A percentile compares a stretch with the other conserved stretches of the same genome.
Conservation (phyloP, 2,888 invertebrate species). For the Apamea sordens region DNA sequence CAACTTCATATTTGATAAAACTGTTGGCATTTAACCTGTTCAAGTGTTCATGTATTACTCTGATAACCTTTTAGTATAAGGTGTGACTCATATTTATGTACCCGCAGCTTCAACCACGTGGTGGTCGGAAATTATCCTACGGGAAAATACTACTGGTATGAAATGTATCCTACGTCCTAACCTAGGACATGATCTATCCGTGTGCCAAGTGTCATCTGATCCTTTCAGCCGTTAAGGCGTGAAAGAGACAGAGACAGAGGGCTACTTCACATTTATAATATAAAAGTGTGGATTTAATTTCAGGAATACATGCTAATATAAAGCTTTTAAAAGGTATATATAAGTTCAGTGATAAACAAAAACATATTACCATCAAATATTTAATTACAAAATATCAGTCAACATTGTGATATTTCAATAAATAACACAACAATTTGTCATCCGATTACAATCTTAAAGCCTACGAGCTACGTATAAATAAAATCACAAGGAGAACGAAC, state of each 20-base stretch:
- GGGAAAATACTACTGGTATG: not conserved
- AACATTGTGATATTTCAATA: constrained; percentile 72
- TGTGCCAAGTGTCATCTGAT: not conserved
- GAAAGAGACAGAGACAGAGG: not conserved
- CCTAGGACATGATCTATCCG: not conserved
- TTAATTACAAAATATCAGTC: constrained; percentile 79
- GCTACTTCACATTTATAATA: not conserved
- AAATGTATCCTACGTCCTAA: not conserved
- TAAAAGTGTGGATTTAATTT: not conserved
- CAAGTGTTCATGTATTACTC: not conserved
- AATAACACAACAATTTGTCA: constrained; percentile 70
- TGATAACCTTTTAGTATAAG: constrained; percentile 13
- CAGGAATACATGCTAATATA: not conserved
- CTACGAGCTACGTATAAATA: constrained; percentile 68
- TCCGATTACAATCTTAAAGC: constrained; percentile 62
- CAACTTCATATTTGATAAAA: constrained; percentile 54
- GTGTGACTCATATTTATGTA: not conserved
- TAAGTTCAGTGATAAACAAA: constrained; percentile 29
- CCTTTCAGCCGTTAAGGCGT: not conserved
- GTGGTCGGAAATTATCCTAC: not conserved
- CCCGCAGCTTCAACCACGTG: not conserved
- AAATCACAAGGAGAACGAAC: constrained; percentile 64
- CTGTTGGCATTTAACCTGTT: constrained; percentile 18
- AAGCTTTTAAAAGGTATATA: not conserved
- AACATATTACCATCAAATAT: constrained; percentile 53